phyloP scores from a whole-genome alignment of 2,888 invertebrate genomes.

The Oconnorella tubifera region DNA sequence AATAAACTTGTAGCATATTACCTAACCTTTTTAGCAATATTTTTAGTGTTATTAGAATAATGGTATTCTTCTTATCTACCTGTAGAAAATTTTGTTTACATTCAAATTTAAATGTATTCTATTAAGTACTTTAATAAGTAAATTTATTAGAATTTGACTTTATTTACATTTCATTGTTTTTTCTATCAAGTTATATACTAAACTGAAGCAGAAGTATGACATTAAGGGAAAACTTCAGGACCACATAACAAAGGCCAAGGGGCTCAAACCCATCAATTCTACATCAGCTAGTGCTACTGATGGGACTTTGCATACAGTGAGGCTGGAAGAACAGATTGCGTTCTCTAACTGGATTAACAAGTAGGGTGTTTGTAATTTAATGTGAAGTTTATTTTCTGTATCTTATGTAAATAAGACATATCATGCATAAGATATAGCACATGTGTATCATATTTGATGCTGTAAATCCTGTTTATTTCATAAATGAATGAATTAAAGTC shows the following conservation, averaged over 20 bases:
- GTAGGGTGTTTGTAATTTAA: constrained; percentile 36
- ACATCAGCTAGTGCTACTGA: constrained; percentile 90
- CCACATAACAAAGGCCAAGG: constrained; percentile 84
- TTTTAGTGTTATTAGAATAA: no score
- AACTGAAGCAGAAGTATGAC: constrained; percentile 79
- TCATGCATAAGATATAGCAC: no score
- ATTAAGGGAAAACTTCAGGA: constrained; percentile 89
- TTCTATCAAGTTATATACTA: constrained; percentile 78
- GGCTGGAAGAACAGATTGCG: constrained; percentile 77
- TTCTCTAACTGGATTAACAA: constrained; percentile 97
- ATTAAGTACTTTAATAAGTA: no score
- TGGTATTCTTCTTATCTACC: no score
- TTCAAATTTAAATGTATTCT: no score
- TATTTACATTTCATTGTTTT: no score
- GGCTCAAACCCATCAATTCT: constrained; percentile 84
- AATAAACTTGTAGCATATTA: no score
- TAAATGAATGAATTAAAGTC: no score
- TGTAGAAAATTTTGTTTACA: neutral
- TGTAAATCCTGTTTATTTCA: no score
- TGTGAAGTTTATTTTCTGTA: neutral
- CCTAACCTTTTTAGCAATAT: no score
- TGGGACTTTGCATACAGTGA: constrained; percentile 73
- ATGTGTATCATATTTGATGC: no score
- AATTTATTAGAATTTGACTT: no score
- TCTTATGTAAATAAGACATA: neutral